Evolutionary conservation across 2,888 invertebrate genomes (phyloP), one percentile per base, ranked within the genome.

Genomic region (Apotomis capreana): DNA sequence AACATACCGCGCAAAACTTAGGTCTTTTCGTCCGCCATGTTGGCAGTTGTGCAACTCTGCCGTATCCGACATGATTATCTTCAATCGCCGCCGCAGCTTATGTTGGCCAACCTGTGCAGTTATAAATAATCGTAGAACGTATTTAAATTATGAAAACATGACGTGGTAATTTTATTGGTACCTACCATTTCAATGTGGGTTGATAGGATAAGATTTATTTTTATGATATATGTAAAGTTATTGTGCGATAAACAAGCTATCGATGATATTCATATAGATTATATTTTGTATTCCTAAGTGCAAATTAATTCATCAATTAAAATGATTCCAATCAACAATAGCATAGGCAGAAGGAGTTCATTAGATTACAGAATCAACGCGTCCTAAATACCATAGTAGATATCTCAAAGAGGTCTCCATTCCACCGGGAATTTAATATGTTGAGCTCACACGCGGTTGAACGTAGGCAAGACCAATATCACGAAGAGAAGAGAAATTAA

Each of bases 131-230:
- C 37, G 51, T 72, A 68, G 68, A 68, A 63, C 68, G 59, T 52
- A 72, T 68, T 68, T 68, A 72, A 71, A 71, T 71, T 71, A 71
- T 62, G 67, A 68, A 71, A 68, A 71, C 67, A 71, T 71, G 71
- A 71, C 61, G 70, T 5, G 61, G 61, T 71, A 57, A 67, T 67
- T 68, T 71, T 71, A 68, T 67, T 71, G 49, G 13, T 62, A 62
- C 57, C 49, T 62, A 62, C 57, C 49, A 37, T 61, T 61, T 13
- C 57, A 68, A 71, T 51, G 67, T 71, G 61, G 67, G 70, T 55
- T 49, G 65, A 55, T 60, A 6, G 26, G 67, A 67, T 71, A 51
- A 71, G 61, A 46, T 55, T 36, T 62, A 62, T 69, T 46, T 69
- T 57, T 62, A 54, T 57, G 46, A 69, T 69, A 61, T 15, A 58